Percentiles rank a stretch among this genome's conserved stretches.
phyloP scores from a whole-genome alignment of 2,113 vertebrate species.

The Halcyon malimbica region DNA sequence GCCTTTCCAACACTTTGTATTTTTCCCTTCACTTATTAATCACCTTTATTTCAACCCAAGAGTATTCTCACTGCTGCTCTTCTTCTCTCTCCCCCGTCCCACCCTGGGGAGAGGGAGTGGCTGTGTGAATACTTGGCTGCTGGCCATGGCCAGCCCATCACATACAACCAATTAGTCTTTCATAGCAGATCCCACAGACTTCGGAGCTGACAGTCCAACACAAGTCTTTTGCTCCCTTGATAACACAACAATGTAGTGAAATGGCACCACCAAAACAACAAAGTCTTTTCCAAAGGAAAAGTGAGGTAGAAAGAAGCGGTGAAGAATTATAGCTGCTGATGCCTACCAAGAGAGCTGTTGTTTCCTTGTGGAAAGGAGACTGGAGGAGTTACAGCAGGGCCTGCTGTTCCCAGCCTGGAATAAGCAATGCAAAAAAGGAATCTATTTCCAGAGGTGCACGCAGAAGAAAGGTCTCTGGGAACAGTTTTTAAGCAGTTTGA shows the following conservation, averaged over 20 bases:
- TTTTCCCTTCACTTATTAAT: neutral
- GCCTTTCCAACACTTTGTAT: neutral
- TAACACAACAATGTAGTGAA: neutral
- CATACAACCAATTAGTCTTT: neutral
- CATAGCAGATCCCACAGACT: neutral
- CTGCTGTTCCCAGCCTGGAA: neutral
- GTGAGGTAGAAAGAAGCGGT: neutral
- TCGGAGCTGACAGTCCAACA: neutral
- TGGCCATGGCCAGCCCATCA: neutral
- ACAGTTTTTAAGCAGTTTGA: neutral
- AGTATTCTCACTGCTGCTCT: neutral
- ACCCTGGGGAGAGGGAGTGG: neutral
- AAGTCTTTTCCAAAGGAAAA: neutral
- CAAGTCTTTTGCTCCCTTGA: neutral
- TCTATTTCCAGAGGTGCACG: neutral
- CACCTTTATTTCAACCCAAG: neutral
- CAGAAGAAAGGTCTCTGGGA: neutral
- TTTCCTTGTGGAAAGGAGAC: neutral
- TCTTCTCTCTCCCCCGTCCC: neutral
- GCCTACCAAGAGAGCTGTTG: neutral
- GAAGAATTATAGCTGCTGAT: neutral
- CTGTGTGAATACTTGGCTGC: neutral
- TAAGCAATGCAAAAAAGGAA: neutral
- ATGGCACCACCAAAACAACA: neutral
- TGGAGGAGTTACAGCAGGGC: neutral